phyloP scores from a whole-genome alignment of 2,113 vertebrate genomes.

The Seriola dumerili region DNA sequence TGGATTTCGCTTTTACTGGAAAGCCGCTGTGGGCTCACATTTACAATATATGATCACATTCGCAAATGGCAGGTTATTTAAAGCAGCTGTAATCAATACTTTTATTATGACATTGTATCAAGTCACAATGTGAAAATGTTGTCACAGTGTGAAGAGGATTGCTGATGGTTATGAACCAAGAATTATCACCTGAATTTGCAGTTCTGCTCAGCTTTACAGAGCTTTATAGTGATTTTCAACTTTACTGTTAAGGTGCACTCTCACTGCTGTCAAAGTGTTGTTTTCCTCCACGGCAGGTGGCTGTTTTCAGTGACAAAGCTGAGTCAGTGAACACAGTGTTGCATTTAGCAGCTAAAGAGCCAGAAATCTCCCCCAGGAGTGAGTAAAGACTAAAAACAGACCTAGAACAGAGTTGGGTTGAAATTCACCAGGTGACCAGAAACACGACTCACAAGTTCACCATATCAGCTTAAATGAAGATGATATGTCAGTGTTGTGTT shows the following conservation, averaged over 20 bases:
- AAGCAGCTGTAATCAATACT: not conserved
- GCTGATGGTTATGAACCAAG: not conserved
- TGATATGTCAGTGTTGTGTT: not conserved
- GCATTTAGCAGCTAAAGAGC: not conserved
- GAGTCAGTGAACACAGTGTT: not conserved
- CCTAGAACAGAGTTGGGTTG: not conserved
- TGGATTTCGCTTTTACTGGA: slow-evolving; percentile 12
- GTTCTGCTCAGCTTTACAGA: not conserved
- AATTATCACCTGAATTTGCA: not conserved
- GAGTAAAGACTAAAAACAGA: not conserved
- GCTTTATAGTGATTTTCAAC: not conserved
- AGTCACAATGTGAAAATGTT: not conserved
- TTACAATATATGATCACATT: slow-evolving; percentile 3
- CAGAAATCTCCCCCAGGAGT: not conserved
- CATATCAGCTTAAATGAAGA: not conserved
- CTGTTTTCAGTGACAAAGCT: not conserved
- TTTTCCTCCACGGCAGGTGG: not conserved
- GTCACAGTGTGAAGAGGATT: not conserved
- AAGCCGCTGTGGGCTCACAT: not conserved
- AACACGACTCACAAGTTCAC: not conserved
- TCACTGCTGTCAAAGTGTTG: not conserved
- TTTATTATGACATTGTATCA: not conserved
- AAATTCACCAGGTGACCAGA: not conserved
- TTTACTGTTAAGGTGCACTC: not conserved
- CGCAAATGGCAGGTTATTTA: not conserved